These are phyloP conservation scores for Dendrolimus punctatus DNA, from an alignment of 1,140 invertebrate genomes.

Conservation along the genomic window DNA sequence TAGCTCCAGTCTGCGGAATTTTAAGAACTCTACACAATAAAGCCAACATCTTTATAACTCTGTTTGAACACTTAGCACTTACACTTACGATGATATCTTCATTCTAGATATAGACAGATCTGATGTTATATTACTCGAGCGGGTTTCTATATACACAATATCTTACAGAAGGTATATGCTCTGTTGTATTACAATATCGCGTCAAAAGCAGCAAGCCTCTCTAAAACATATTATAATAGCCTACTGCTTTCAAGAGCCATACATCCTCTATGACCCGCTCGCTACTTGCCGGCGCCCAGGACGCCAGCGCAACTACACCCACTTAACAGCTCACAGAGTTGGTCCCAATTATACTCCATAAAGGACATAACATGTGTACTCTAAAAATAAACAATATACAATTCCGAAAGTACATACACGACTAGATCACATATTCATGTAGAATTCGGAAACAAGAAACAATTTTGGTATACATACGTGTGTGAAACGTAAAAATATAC, in stretches of 20 bases:
- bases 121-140: slow-evolving; percentile 44
- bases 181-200: slow-evolving; percentile 49
- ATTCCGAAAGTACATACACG: slow-evolving; percentile 71
- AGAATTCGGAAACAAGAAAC: slow-evolving; percentile 69
- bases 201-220: slow-evolving; percentile 54
- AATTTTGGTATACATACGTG: slow-evolving; percentile 58
- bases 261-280: slow-evolving; percentile 37
- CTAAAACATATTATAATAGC: slow-evolving; percentile 68
- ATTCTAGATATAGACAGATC: slow-evolving; percentile 44
- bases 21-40: slow-evolving; percentile 25
- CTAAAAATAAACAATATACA: slow-evolving; percentile 68
- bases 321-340: slow-evolving; percentile 53
- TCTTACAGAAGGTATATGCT: slow-evolving; percentile 39
- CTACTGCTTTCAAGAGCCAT: slow-evolving; percentile 52
- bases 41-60: slow-evolving; percentile 21
- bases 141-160: slow-evolving; percentile 30
- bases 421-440: slow-evolving; percentile 71
- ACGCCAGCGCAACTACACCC: slow-evolving; percentile 1
- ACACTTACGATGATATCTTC: slow-evolving; percentile 30
- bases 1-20: slow-evolving; percentile 22
- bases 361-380: slow-evolving; percentile 47
- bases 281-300: slow-evolving; percentile 10
- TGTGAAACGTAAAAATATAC: slow-evolving; percentile 54
- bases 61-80: slow-evolving; percentile 28
- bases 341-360: slow-evolving; percentile 62